phyloP scores from a whole-genome alignment of 2,113 vertebrate genomes.

The Anhinga anhinga region DNA sequence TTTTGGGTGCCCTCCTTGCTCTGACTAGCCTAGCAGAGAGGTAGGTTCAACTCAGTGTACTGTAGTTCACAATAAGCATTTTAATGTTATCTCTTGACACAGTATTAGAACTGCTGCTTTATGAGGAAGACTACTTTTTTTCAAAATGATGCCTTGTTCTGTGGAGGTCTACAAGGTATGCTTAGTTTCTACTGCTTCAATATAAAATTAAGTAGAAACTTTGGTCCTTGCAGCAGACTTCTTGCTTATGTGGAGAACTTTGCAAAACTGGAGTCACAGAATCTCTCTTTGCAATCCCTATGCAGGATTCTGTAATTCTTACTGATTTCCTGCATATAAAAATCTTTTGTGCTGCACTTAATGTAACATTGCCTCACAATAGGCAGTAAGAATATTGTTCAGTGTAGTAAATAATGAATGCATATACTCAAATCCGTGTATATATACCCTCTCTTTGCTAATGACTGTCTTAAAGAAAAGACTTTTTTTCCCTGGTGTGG shows the following conservation, averaged over 20 bases:
- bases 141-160: not conserved
- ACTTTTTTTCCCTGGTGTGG: no score
- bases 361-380: not conserved
- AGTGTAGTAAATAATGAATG: not conserved
- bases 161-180: not conserved
- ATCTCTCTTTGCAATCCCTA: not conserved
- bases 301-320: not conserved
- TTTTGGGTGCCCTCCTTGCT: constrained; percentile 83
- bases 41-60: constrained; percentile 51
- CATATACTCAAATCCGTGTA: not conserved
- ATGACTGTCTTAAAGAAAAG: not conserved
- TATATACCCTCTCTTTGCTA: not conserved
- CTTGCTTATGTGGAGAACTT: not conserved
- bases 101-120: not conserved
- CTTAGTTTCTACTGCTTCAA: not conserved
- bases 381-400: not conserved
- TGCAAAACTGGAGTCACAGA: not conserved
- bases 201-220: not conserved
- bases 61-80: not conserved
- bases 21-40: constrained; percentile 86
- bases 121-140: not conserved
- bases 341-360: not conserved
- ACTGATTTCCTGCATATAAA: not conserved
- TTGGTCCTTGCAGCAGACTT: not conserved
- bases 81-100: not conserved